These are phyloP conservation scores for Wiebesia pumilae DNA, from an alignment of 1,140 invertebrate species.

Conservation along the genomic window DNA sequence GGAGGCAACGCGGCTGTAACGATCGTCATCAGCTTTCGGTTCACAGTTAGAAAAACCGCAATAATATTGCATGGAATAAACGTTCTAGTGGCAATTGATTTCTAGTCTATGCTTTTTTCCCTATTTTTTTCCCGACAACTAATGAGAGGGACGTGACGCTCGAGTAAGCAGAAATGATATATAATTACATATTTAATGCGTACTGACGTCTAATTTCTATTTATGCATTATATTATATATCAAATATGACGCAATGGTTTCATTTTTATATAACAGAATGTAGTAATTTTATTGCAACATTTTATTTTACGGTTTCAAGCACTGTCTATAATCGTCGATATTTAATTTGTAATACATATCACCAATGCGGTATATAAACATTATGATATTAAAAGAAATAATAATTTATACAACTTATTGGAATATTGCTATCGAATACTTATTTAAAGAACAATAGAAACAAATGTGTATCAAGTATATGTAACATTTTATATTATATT, in stretches of 20 bases:
- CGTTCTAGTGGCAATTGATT: not conserved
- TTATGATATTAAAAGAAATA: too few relatives aligned
- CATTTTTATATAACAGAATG: not conserved
- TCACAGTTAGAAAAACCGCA: conserved; percentile 2
- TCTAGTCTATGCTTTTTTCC: not conserved
- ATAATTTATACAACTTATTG: too few relatives aligned
- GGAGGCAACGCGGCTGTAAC: not conserved
- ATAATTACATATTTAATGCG: not conserved
- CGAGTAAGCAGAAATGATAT: not conserved
- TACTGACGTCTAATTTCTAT: not conserved
- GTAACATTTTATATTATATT: too few relatives aligned
- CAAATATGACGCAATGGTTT: not conserved
- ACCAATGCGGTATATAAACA: too few relatives aligned
- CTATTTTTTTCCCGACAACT: not conserved
- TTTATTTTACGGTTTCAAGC: not conserved
- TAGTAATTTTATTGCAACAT: not conserved
- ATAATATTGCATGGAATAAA: not conserved
- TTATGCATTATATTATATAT: not conserved
- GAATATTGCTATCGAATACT: too few relatives aligned
- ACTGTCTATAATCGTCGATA: not conserved
- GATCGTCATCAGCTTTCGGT: not conserved
- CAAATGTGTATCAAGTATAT: too few relatives aligned
- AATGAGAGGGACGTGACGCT: not conserved
- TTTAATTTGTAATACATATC: too few relatives aligned
- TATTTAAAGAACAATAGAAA: too few relatives aligned